Conservation (phyloP, 2,113 vertebrate species). For the Ia io region DNA sequence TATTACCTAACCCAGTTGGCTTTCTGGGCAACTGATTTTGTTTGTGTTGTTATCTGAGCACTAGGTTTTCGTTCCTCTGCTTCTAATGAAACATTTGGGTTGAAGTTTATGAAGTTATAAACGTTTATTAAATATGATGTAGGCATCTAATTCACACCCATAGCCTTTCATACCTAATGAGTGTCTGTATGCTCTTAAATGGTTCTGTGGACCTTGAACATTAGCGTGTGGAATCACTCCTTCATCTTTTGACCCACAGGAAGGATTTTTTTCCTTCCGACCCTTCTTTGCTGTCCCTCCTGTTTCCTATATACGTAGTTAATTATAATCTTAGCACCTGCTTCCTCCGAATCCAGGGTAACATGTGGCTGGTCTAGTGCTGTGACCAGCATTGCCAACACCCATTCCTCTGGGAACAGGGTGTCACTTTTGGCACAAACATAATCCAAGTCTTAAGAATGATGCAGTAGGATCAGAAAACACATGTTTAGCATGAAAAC, state of each 20-base stretch:
- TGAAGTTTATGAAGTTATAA: slow-evolving; percentile 26
- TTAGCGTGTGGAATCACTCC: neutral
- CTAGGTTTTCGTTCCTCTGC: neutral
- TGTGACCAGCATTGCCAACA: slow-evolving; percentile 42
- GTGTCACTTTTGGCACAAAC: slow-evolving; percentile 47
- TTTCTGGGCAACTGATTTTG: slow-evolving; percentile 16
- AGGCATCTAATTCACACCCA: neutral
- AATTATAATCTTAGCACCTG: slow-evolving; percentile 45
- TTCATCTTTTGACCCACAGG: slow-evolving; percentile 41
- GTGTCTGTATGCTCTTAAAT: neutral
- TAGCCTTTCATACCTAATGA: neutral
- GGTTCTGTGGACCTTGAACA: neutral
- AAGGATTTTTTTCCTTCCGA: slow-evolving; percentile 56
- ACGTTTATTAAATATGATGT: neutral
- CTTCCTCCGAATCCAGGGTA: slow-evolving; percentile 48
- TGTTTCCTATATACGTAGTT: slow-evolving; percentile 54
- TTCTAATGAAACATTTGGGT: neutral
- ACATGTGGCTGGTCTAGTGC: neutral
- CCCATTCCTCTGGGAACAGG: slow-evolving; percentile 65
- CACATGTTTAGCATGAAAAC: neutral
- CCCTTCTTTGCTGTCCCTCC: slow-evolving; percentile 45
- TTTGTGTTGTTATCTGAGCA: slow-evolving; percentile 7
- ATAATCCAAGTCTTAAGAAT: neutral
- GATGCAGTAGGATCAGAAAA: neutral
- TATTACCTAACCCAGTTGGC: neutral